Evolutionary conservation across 2,797 vertebrate species (phyloP), one percentile per base, ranked within the genome.

Genomic region (Cyclopterus lumpus): DNA sequence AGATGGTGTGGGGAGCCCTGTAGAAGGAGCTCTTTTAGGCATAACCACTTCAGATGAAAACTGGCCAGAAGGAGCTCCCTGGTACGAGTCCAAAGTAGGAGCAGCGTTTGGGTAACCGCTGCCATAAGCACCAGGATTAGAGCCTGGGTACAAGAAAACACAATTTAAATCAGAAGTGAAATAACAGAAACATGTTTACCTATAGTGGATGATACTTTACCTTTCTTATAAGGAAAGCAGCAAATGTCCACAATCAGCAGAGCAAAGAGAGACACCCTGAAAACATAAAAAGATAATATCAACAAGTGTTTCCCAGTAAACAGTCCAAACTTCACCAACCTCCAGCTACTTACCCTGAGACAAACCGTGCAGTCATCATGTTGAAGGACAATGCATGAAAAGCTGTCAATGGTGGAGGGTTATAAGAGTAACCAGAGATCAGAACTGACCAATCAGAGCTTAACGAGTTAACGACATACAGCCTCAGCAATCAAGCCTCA

Each of bases 251-350:
- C 54, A 55, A 54, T 28, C 54, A 86, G 70, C 76, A 80, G 3
- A 44, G 42, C 66, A 54, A 77, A 55, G 20, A 86, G 24, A 24
- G 22, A 32, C 63, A 11, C 20, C 63, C 79, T 84, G 59, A 24
- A 75, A 61, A 2, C 2, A 54, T 14, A 10, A 12, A 55, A 38
- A 2, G 20, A 32, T 1, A 18, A 18, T 8, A 53, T 36, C 7
- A 63, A 26, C 53, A 65, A n/a, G 15, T 3, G 0, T 5, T 20
- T 7, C 7, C 1, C 5, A 42, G 8, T 3, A 59, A 60, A 1
- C 8, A 68, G 0, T 4, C 0, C n/a, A n/a, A 30, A 53, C 2
- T 1, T 8, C 14, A 22, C 34, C 2, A 0, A 0, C 2, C 0
- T 26, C 0, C 7, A 3, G 0, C 6, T 1, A 12, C 69, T 58